These are phyloP conservation scores for Cepaea nemoralis DNA, from an alignment of 1,140 invertebrate species.

Conservation along the genomic window DNA sequence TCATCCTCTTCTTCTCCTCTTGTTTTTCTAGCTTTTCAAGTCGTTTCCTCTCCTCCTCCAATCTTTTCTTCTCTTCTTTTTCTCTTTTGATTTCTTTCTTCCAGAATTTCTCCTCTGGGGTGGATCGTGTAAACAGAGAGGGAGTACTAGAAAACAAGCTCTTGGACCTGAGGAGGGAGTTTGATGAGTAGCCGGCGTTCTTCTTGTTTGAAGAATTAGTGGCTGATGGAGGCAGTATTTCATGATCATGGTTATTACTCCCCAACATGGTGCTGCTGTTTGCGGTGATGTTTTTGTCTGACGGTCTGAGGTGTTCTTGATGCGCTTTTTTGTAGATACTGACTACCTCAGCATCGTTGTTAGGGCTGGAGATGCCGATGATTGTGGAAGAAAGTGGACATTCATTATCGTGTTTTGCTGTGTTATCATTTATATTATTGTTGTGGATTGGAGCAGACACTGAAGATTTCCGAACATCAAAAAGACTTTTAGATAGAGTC, in stretches of 20 bases:
- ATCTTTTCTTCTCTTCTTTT: slow-evolving; percentile 54
- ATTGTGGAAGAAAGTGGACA: neutral
- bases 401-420: neutral
- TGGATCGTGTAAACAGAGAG: slow-evolving; percentile 43
- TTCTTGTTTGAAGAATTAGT: slow-evolving; percentile 44
- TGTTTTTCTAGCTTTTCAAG: slow-evolving; percentile 61
- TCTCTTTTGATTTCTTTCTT: slow-evolving; percentile 57
- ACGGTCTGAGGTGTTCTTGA: neutral
- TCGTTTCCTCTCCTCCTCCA: slow-evolving; percentile 58
- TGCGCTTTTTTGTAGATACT: neutral
- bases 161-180: slow-evolving; percentile 51
- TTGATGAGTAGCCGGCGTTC: slow-evolving; percentile 39
- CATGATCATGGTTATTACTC: slow-evolving; percentile 31
- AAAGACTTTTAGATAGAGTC: neutral
- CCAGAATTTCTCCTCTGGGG: slow-evolving; percentile 37
- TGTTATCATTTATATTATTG: neutral
- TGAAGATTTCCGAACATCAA: neutral
- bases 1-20: slow-evolving; percentile 52
- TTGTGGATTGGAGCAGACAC: neutral
- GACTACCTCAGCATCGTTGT: neutral
- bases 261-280: slow-evolving; percentile 20
- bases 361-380: slow-evolving; percentile 1
- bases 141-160: slow-evolving; percentile 62
- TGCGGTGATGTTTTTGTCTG: neutral
- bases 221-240: slow-evolving; percentile 16